Evolutionary conservation across 2,797 vertebrate species (phyloP), one percentile per base, ranked within the genome.

Genomic region (Arnoldichthys spilopterus): DNA sequence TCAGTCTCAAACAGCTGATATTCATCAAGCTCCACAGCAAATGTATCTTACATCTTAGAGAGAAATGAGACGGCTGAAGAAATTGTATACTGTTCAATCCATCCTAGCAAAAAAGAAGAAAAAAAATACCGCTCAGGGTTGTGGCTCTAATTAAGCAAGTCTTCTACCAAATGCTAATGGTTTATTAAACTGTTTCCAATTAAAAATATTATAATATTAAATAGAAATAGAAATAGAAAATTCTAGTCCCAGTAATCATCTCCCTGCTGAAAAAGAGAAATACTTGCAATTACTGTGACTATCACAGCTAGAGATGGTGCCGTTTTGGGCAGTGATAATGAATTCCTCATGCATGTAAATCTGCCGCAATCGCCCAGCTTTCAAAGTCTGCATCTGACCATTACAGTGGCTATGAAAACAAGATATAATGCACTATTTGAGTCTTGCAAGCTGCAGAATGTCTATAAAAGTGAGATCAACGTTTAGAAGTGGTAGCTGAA

Each of bases 1-100:
- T 88, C 83, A 85, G 90, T 79, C 81, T 71, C 54, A 81, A 79
- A 78, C 30, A 51, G 83, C 74, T 51, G n/a, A 4, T 37, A 83
- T 85, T 87, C 62, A 37, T 72, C 69, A 54, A 54, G 20, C 22
- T 70, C 15, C 64, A 63, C 24, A 70, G 58, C 40, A 37, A 34
- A 74, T 22, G 30, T 34, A 73, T 22, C 26, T 45, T 18, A 1
- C n/a, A 47, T 7, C 51, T 20, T 40, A 40, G 20, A 22, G 12
- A 13, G 18, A 70, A 9, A 32, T 13, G 24, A 22, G n/a, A 66
- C 13, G n/a, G n/a, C n/a, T 45, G 24, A 20, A 47, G 28, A 34
- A 56, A 37, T 13, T 6, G n/a, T 43, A 22, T 13, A 78, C 54
- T 34, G 13, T 13, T 12, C 58, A 43, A 13, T 16, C 8, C 32